Percentiles rank a stretch among this genome's conserved stretches.
phyloP scores from a whole-genome alignment of 2,888 invertebrate genomes.

The Pterobdella sp. region DNA sequence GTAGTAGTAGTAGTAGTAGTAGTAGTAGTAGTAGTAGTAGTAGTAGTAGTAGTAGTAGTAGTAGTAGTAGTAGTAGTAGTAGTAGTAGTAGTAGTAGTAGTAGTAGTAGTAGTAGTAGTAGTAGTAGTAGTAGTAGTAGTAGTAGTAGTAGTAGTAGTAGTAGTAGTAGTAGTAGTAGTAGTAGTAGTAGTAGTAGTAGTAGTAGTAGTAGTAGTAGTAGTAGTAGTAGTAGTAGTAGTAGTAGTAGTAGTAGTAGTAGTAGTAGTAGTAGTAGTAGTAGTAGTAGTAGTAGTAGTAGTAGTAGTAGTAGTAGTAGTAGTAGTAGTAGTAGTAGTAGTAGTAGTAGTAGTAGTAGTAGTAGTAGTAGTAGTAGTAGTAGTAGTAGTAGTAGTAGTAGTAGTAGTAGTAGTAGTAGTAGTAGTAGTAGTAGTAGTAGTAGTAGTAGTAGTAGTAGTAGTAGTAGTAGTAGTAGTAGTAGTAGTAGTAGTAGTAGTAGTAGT shows the following conservation, averaged over 20 bases:
- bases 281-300: conserved; percentile 19
- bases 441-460: conserved; percentile 1
- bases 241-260: conserved; percentile 22
- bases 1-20: conserved; percentile 28
- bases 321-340: conserved; percentile 28
- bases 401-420: conserved; percentile 25
- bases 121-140: conserved; percentile 1
- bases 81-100: conserved; percentile 25
- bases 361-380: conserved; percentile 26
- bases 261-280: conserved; percentile 27
- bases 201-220: conserved; percentile 19
- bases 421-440: conserved; percentile 3
- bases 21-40: conserved; percentile 27
- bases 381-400: conserved; percentile 19
- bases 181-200: conserved; percentile 4
- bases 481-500: conserved; percentile 1
- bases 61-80: conserved; percentile 18
- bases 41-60: conserved; percentile 27
- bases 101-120: conserved; percentile 1
- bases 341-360: conserved; percentile 27
- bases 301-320: conserved; percentile 19
- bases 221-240: conserved; percentile 25
- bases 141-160: conserved; percentile 1
- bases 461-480: conserved; percentile 1
- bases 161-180: conserved; percentile 1